These are phyloP conservation scores for Myodes glareolus DNA, from an alignment of 2,113 vertebrate genomes.

Conservation along the genomic window DNA sequence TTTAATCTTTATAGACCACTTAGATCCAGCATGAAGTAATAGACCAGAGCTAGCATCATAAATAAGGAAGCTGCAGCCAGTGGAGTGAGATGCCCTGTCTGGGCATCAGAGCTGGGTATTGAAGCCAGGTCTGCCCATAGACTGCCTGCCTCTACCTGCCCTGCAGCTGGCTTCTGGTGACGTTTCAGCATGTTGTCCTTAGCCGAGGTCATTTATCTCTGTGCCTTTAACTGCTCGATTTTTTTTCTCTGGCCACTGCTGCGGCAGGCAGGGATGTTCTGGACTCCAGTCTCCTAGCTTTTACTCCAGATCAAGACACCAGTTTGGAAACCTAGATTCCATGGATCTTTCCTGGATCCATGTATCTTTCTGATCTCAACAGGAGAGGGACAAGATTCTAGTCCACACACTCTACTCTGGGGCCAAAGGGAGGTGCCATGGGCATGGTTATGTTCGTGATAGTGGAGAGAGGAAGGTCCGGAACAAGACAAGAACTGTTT, in stretches of 20 bases:
- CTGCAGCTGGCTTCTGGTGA: not conserved
- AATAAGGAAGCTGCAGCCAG: not conserved
- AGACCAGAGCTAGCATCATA: not conserved
- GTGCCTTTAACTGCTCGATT: too few relatives aligned
- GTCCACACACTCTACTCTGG: not conserved
- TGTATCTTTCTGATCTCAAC: not conserved
- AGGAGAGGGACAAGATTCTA: not conserved
- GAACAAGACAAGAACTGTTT: not conserved
- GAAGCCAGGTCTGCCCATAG: not conserved
- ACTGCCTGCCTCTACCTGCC: accelerated
- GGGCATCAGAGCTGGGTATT: not conserved
- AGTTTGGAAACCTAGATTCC: not conserved
- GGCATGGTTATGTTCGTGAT: not conserved
- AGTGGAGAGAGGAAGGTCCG: not conserved
- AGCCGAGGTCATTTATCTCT: too few relatives aligned
- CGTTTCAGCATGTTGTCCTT: not conserved
- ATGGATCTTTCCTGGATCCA: not conserved
- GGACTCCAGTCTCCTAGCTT: not conserved
- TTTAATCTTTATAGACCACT: not conserved
- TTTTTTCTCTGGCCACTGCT: not conserved
- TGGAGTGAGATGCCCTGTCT: not conserved
- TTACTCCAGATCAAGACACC: not conserved
- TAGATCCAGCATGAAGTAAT: not conserved
- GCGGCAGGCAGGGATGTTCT: not conserved
- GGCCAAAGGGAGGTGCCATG: not conserved